Conservation (phyloP, 2,113 vertebrate species). For the Mobula hypostoma region DNA sequence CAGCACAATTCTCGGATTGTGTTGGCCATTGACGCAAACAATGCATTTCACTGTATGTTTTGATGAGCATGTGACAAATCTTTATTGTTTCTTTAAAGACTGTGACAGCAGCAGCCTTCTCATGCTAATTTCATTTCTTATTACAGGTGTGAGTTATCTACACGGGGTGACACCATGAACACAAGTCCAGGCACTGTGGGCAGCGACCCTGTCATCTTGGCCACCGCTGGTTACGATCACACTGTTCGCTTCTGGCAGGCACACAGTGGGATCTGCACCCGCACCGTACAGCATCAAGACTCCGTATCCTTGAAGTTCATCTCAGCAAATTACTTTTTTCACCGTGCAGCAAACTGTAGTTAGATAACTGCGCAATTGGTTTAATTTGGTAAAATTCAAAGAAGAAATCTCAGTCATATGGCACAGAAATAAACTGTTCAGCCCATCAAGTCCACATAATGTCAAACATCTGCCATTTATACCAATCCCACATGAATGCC, state of each 20-base stretch:
- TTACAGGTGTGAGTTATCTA: neutral
- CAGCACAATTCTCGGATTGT: no score
- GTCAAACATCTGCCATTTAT: no score
- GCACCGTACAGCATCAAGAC: slow-evolving; percentile 94
- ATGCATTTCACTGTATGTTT: no score
- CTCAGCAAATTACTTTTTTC: neutral
- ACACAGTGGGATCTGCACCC: slow-evolving; percentile 93
- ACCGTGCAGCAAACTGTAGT: neutral
- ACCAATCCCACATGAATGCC: no score
- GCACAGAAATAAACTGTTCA: no score
- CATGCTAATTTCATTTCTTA: neutral
- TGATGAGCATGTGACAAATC: no score
- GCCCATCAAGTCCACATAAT: no score
- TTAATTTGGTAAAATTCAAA: neutral
- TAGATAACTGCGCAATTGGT: neutral
- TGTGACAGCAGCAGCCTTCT: neutral
- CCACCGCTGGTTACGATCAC: slow-evolving; percentile 94
- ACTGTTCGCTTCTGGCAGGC: slow-evolving; percentile 98
- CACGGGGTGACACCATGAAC: slow-evolving; percentile 62
- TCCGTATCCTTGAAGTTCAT: slow-evolving; percentile 74
- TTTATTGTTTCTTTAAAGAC: neutral
- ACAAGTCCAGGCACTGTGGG: slow-evolving; percentile 87
- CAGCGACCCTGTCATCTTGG: slow-evolving; percentile 91
- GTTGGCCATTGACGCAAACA: no score
- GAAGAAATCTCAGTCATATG: no score